Base-by-base conservation (phyloP, 2,888 invertebrate genomes). In the Metalampra italica region DNA sequence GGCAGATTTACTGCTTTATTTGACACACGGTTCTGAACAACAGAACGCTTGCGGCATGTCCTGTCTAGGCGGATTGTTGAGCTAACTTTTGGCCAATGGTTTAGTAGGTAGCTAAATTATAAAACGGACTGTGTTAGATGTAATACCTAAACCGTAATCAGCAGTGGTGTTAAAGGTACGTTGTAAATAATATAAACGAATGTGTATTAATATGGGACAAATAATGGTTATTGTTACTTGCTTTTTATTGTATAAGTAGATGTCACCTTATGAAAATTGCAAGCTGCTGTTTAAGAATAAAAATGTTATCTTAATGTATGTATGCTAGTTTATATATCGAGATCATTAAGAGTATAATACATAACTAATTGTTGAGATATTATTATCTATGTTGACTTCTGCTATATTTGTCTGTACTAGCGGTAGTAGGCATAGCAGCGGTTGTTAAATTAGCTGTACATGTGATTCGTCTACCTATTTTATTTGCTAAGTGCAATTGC, bases 241-340 rank as follows among this genome's bases (percentile, higher is more conserved):
- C 83, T 82, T 83, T 78, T 66, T 68, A 67, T n/a, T 82, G 77
- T 82, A 71, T 81, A 43, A 30, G 29, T 49, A 77, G 74, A 63
- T 69, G 73, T 77, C 66, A 70, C 69, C 62, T 62, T 68, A 70
- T 67, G 53, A 66, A 66, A 71, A 63, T 73, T 65, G 68, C 71
- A 73, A 75, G 78, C 78, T 82, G 82, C 57, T 59, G 64, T 62
- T 64, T 65, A 52, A 67, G 61, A 75, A 68, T 68, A 75, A 65
- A 64, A 65, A 68, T 77, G 75, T 76, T 79, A 76, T 66, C 66
- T 67, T 66, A 70, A 61, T 62, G 60, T 68, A 59, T 80, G 74
- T 70, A 66, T 62, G 72, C 59, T 60, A 22, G 57, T 59, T 56
- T 22, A 56, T 65, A 60, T 51, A 43, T 50, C 61, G 22, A 42